Conservation (phyloP, 2,113 vertebrate species). For the Cairina moschata region DNA sequence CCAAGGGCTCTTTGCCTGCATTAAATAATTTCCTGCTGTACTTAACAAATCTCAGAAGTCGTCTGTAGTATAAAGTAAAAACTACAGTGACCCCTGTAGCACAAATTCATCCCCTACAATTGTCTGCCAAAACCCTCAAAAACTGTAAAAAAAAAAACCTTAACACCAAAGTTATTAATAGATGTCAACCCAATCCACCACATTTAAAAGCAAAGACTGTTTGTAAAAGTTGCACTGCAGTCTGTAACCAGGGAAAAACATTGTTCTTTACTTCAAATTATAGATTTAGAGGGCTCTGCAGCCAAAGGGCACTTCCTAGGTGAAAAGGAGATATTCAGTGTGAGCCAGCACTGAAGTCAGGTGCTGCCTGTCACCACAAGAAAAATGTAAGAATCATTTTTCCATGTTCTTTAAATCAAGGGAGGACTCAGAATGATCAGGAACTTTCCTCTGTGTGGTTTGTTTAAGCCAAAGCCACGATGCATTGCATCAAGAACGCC, state of each 20-base stretch:
- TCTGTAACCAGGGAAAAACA: neutral
- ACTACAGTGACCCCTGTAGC: neutral
- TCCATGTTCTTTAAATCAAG: neutral
- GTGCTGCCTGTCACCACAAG: neutral
- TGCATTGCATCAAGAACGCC: rapidly evolving
- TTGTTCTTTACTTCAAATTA: neutral
- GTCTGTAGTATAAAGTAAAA: neutral
- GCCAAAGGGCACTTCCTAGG: neutral
- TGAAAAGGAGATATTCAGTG: neutral
- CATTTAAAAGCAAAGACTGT: neutral
- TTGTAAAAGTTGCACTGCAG: neutral
- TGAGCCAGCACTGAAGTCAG: rapidly evolving
- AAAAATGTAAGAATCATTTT: neutral
- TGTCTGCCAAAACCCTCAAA: neutral
- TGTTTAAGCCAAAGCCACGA: neutral
- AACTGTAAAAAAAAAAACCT: neutral
- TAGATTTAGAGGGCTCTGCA: neutral
- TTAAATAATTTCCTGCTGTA: neutral
- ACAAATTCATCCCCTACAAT: too few species aligned
- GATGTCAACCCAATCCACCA: rapidly evolving
- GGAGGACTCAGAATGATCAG: neutral
- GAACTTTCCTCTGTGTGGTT: neutral
- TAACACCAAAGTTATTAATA: rapidly evolving
- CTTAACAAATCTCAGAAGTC: neutral
- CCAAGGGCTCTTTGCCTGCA: neutral